Evolutionary conservation across 2,797 vertebrate species (phyloP).

Genomic region (Xenentodon cancila): DNA sequence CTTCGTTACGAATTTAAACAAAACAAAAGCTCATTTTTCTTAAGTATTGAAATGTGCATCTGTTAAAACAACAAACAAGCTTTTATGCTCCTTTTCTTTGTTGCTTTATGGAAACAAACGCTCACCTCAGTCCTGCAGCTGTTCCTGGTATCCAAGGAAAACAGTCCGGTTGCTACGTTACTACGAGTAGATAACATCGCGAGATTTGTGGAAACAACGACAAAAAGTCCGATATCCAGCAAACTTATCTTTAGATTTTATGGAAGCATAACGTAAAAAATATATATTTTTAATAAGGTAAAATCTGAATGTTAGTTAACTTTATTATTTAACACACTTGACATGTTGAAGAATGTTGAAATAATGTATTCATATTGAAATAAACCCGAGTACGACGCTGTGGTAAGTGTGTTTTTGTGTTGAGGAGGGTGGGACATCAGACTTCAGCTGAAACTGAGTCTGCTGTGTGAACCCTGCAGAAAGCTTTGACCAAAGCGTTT

Average conservation of each 20-base stretch:
- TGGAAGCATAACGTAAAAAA: too few species aligned
- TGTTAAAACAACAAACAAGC: neutral
- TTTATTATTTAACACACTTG: too few species aligned
- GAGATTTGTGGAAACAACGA: too few species aligned
- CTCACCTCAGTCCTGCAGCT: conserved; percentile 42
- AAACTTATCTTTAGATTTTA: too few species aligned
- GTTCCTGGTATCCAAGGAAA: conserved; percentile 62
- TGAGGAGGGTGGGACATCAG: neutral
- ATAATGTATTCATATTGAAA: too few species aligned
- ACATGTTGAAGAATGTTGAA: too few species aligned
- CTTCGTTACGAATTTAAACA: neutral
- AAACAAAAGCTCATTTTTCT: neutral
- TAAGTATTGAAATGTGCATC: neutral
- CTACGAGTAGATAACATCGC: too few species aligned
- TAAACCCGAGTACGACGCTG: too few species aligned
- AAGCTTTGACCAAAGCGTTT: conserved; percentile 7
- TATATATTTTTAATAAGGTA: too few species aligned
- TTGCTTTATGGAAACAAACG: conserved; percentile 8
- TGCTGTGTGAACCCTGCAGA: conserved; percentile 3
- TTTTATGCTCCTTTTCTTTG: neutral
- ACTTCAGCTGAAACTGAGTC: neutral
- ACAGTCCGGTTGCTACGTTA: conserved; percentile 67
- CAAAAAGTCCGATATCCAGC: too few species aligned
- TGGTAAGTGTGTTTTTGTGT: too few species aligned
- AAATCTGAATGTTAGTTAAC: too few species aligned